Conservation (phyloP, 2,113 vertebrate species). For the Rhabdomys dilectus region DNA sequence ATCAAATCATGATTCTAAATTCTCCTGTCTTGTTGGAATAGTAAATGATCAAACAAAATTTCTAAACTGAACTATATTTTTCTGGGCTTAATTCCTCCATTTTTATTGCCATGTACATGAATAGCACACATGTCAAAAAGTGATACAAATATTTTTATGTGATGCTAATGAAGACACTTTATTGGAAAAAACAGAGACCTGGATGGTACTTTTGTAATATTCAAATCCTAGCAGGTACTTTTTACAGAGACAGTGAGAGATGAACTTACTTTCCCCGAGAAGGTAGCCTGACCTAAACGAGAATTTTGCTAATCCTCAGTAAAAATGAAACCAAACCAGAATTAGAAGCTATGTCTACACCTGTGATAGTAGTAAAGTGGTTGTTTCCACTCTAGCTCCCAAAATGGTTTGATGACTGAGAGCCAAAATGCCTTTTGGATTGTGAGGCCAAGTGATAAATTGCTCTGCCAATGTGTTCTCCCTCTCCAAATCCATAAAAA, state of each 20-base stretch:
- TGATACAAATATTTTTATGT: conserved; percentile 23
- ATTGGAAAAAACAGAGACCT: not conserved
- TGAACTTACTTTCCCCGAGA: not conserved
- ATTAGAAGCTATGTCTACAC: conserved; percentile 56
- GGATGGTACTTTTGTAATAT: not conserved
- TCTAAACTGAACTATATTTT: conserved; percentile 34
- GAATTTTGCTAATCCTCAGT: conserved; percentile 25
- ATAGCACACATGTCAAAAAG: not conserved
- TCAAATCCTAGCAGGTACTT: not conserved
- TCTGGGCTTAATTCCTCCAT: not conserved
- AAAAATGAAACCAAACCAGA: conserved; percentile 40
- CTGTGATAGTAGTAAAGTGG: conserved; percentile 11
- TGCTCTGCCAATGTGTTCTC: conserved; percentile 25
- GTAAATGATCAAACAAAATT: not conserved
- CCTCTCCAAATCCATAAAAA: conserved; percentile 43
- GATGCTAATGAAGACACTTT: conserved; percentile 38
- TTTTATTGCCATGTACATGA: too few relatives aligned
- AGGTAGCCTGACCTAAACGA: not conserved
- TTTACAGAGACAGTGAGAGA: not conserved
- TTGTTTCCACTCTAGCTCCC: conserved; percentile 24
- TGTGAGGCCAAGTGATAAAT: conserved; percentile 56
- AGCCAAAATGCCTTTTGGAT: conserved; percentile 54
- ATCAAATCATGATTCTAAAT: not conserved
- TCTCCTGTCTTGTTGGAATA: conserved; percentile 16
- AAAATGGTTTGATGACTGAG: not conserved